Percentiles rank a stretch among this genome's conserved stretches.
Evolutionary conservation across 2,888 invertebrate species (phyloP).

Genomic region (Hypselothyrea guttata): DNA sequence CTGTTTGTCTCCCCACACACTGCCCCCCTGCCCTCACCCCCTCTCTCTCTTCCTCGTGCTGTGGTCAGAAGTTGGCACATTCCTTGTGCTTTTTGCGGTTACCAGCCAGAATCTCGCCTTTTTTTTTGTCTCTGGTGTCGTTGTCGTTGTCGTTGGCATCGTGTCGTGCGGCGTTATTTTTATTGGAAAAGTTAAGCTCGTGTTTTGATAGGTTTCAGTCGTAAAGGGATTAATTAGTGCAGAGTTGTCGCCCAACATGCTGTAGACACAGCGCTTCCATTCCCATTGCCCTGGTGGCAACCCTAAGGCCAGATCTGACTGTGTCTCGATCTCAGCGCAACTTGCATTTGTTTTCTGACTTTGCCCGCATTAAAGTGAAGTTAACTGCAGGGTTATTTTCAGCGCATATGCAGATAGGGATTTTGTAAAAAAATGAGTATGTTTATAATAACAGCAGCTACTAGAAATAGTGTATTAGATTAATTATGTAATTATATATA

Average conservation of each 20-base stretch:
- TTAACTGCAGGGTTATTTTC: conserved; percentile 45
- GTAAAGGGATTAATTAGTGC: conserved; percentile 80
- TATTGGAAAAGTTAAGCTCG: conserved; percentile 81
- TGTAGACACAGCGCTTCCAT: conserved; percentile 35
- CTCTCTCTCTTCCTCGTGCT: conserved; percentile 34
- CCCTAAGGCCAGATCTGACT: too few relatives aligned
- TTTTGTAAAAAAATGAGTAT: too few relatives aligned
- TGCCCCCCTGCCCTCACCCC: conserved; percentile 29
- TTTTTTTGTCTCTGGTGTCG: conserved; percentile 24
- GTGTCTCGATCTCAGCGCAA: conserved; percentile 19
- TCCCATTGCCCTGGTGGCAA: neutral
- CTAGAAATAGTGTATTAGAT: too few relatives aligned
- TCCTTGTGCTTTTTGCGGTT: conserved; percentile 69
- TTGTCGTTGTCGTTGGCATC: conserved; percentile 46
- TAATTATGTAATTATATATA: too few relatives aligned
- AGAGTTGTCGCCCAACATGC: conserved; percentile 64
- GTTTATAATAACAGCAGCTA: too few relatives aligned
- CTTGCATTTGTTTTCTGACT: conserved; percentile 54
- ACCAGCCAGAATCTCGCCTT: conserved; percentile 23
- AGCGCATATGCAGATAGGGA: too few relatives aligned
- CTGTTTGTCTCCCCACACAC: conserved; percentile 20
- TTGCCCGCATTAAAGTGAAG: conserved; percentile 72
- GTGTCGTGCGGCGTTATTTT: conserved; percentile 67
- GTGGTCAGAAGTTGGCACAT: conserved; percentile 73
- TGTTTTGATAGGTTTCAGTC: conserved; percentile 80